Conservation (phyloP, 2,113 vertebrate species). For the Hystrix cristata region DNA sequence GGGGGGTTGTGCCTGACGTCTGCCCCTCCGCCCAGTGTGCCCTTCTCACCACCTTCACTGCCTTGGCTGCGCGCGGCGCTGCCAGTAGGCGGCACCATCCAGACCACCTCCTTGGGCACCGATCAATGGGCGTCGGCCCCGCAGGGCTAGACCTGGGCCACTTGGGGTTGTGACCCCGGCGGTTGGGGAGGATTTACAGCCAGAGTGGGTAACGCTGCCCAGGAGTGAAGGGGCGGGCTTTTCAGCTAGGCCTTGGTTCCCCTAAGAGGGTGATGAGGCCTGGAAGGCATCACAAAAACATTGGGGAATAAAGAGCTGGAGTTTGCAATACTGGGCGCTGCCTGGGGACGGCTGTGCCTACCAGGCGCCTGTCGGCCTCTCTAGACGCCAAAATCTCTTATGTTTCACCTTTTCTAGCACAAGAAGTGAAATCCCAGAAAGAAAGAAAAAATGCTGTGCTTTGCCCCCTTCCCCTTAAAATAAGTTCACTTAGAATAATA, state of each 20-base stretch:
- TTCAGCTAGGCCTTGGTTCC: not conserved
- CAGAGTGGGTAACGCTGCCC: rapidly evolving
- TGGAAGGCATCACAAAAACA: rapidly evolving
- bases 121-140: not conserved
- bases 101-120: not conserved
- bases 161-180: not conserved
- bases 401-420: not conserved
- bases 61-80: not conserved
- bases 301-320: rapidly evolving
- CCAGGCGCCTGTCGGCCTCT: not conserved
- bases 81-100: constrained; percentile 68
- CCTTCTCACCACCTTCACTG: not conserved
- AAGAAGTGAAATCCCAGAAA: not conserved
- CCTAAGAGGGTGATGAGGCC: not conserved
- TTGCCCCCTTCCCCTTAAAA: not conserved
- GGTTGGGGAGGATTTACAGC: constrained; percentile 40
- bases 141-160: not conserved
- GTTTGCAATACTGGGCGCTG: rapidly evolving
- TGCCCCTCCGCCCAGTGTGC: not conserved
- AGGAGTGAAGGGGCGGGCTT: not conserved
- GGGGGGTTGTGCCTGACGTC: not conserved
- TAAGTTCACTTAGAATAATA: constrained; percentile 1
- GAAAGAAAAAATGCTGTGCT: not conserved
- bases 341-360: too few species aligned
- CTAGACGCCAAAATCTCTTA: not conserved